Percentiles rank a stretch among this genome's conserved stretches.
Evolutionary conservation across 1,140 invertebrate species (phyloP).

Genomic region (Ditylenchus dipsaci): DNA sequence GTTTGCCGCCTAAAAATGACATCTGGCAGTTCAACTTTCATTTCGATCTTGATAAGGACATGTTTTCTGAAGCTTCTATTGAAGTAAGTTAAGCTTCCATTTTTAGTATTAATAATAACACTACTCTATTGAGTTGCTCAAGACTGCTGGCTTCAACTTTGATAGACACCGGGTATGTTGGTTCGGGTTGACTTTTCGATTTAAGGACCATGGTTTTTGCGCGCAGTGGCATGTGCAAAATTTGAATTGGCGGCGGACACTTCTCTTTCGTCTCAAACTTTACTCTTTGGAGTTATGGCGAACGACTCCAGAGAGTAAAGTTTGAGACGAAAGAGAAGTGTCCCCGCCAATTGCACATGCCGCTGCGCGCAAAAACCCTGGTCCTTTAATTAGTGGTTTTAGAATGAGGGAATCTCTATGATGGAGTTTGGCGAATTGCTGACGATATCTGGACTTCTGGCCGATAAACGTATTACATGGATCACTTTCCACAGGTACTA

Average conservation of each 20-base stretch:
- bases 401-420: slow-evolving; percentile 82
- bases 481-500: slow-evolving; percentile 78
- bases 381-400: too few relatives aligned
- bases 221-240: too few relatives aligned
- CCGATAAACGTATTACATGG: slow-evolving; percentile 93
- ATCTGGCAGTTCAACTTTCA: slow-evolving; percentile 48
- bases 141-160: slow-evolving; percentile 39
- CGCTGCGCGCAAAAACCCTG: too few relatives aligned
- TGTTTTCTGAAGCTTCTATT: background rate
- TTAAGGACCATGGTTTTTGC: too few relatives aligned
- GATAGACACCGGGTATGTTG: slow-evolving; percentile 24
- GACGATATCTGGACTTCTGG: slow-evolving; percentile 89
- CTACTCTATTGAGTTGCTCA: slow-evolving; percentile 35
- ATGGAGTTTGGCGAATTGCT: slow-evolving; percentile 90
- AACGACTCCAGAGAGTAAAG: too few relatives aligned
- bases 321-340: too few relatives aligned
- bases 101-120: slow-evolving; percentile 28
- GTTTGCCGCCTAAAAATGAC: slow-evolving; percentile 25
- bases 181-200: too few relatives aligned
- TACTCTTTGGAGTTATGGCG: too few relatives aligned
- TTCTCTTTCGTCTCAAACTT: too few relatives aligned
- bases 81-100: too few relatives aligned
- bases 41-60: slow-evolving; percentile 17
- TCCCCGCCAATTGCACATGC: too few relatives aligned
- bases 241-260: too few relatives aligned